Evolutionary conservation across 2,888 invertebrate species (phyloP).

Genomic region (Thecocarcelia acutangulata): DNA sequence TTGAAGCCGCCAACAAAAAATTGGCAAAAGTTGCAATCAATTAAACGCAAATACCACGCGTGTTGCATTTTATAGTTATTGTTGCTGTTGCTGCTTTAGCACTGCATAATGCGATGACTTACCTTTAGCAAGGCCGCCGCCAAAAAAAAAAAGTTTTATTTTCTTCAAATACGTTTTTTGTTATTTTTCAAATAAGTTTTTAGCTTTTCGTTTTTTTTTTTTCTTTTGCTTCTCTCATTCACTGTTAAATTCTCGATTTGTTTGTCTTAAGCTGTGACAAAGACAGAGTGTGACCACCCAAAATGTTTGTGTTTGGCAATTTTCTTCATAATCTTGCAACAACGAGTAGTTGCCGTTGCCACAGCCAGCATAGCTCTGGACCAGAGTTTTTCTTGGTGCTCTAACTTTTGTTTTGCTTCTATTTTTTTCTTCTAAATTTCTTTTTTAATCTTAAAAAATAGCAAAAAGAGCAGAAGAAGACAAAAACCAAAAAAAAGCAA

Average conservation of each 20-base stretch:
- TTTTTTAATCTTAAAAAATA: conserved; percentile 26
- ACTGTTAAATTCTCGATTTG: conserved; percentile 50
- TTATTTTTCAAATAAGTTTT: conserved; percentile 37
- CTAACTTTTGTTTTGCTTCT: conserved; percentile 19
- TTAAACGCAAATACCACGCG: conserved; percentile 69
- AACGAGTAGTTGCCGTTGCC: conserved; percentile 10
- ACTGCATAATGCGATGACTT: conserved; percentile 61
- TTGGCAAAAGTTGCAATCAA: conserved; percentile 62
- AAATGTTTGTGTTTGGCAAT: conserved; percentile 58
- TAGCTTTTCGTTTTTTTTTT: conserved; percentile 39
- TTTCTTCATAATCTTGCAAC: conserved; percentile 56
- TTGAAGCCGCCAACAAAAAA: conserved; percentile 11
- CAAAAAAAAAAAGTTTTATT: conserved; percentile 52
- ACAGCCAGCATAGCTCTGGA: conserved; percentile 28
- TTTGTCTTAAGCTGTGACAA: conserved; percentile 68
- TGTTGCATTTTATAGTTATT: conserved; percentile 59
- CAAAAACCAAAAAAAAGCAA: no score
- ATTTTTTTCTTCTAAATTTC: conserved; percentile 23
- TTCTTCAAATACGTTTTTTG: conserved; percentile 53
- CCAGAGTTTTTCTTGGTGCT: conserved; percentile 15
- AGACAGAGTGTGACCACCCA: conserved; percentile 71
- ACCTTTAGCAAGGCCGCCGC: conserved; percentile 68
- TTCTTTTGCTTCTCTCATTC: conserved; percentile 31
- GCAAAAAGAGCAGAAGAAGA: conserved; percentile 16
- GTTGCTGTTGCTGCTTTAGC: conserved; percentile 53